A percentile compares a stretch with the other conserved stretches of the same genome.
phyloP scores from a whole-genome alignment of 2,888 invertebrate genomes.

The Galerucella pusilla region DNA sequence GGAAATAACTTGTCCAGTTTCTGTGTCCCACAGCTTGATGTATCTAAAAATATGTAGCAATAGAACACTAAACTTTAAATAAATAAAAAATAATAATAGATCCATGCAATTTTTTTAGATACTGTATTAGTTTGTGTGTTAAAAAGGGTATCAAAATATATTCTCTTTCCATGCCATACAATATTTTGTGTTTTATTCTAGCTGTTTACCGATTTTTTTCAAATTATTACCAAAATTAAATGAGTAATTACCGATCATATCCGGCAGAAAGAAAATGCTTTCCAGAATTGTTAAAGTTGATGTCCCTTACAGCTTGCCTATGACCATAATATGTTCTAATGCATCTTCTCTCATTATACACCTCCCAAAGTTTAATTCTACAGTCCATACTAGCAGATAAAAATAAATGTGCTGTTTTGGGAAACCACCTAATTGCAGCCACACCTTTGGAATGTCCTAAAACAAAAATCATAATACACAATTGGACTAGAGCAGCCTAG shows the following conservation, averaged over 20 bases:
- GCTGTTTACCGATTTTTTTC: too few species aligned
- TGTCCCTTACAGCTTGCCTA: slow-evolving; percentile 94
- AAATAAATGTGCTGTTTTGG: slow-evolving; percentile 92
- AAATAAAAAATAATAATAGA: neutral
- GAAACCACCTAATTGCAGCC: slow-evolving; percentile 95
- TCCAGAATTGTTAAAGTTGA: slow-evolving; percentile 95
- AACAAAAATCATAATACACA: neutral
- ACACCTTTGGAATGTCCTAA: slow-evolving; percentile 90
- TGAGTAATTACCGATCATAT: slow-evolving; percentile 66
- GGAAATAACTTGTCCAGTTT: slow-evolving; percentile 87
- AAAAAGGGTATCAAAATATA: too few species aligned
- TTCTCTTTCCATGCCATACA: too few species aligned
- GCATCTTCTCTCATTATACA: slow-evolving; percentile 93
- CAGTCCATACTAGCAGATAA: slow-evolving; percentile 98
- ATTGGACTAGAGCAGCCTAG: too few species aligned
- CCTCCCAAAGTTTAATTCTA: slow-evolving; percentile 98
- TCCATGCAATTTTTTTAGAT: slow-evolving; percentile 5
- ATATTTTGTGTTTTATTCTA: too few species aligned
- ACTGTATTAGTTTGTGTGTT: neutral
- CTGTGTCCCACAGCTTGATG: slow-evolving; percentile 99
- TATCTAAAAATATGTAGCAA: slow-evolving; percentile 67
- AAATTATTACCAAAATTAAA: neutral
- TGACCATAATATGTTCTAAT: slow-evolving; percentile 96
- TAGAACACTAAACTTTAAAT: slow-evolving; percentile 12
- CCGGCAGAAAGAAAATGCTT: slow-evolving; percentile 95